phyloP scores from a whole-genome alignment of 2,113 vertebrate species.

The Limanda limanda region DNA sequence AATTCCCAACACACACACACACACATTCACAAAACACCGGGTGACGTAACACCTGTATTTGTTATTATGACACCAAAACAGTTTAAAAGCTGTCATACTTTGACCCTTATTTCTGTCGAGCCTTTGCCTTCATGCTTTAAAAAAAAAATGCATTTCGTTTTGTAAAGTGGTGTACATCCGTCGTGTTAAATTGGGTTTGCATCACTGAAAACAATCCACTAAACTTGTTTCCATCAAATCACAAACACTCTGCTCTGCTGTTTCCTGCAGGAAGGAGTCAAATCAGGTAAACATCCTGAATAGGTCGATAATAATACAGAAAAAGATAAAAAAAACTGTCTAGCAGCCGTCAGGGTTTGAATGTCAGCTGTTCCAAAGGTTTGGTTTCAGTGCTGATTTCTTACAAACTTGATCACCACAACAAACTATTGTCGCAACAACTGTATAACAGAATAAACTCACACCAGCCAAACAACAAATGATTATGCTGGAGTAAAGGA shows the following conservation, averaged over 20 bases:
- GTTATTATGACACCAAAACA: conserved; percentile 8
- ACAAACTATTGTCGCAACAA: no score
- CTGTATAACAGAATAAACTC: no score
- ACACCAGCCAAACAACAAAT: no score
- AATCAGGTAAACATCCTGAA: conserved; percentile 66
- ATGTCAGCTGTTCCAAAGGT: not conserved
- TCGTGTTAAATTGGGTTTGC: conserved; percentile 59
- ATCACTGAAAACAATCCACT: conserved; percentile 49
- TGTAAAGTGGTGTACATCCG: conserved; percentile 35
- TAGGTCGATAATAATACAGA: conserved; percentile 55
- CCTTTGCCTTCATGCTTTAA: conserved; percentile 24
- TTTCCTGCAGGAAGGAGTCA: conserved; percentile 61
- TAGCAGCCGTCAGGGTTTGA: conserved; percentile 26
- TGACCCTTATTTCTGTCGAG: conserved; percentile 7
- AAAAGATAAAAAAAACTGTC: not conserved
- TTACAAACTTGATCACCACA: no score
- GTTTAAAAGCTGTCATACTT: not conserved
- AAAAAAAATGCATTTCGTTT: conserved; percentile 21
- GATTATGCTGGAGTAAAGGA: no score
- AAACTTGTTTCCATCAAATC: conserved; percentile 64
- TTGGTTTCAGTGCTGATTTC: no score
- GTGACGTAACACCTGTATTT: not conserved
- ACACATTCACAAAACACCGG: not conserved
- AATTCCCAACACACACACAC: conserved; percentile 10
- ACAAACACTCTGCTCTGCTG: conserved; percentile 55